Base-by-base conservation (phyloP, 2,113 vertebrate genomes). In the Gadus macrocephalus region DNA sequence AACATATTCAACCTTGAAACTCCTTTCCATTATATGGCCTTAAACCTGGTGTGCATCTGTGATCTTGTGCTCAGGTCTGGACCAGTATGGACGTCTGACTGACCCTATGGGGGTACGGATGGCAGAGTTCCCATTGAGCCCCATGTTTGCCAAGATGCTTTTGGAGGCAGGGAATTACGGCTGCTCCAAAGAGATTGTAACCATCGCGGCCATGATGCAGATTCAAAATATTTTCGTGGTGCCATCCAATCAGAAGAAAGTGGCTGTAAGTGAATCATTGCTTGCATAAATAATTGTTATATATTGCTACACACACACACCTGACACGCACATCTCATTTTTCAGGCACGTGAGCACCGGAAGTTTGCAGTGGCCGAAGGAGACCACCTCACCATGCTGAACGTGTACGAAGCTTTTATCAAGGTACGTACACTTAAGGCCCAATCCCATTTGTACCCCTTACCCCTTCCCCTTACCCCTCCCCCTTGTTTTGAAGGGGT, bases 121-220 rank as follows among this genome's bases (percentile, higher is more conserved):
- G 92, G 97, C 97, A 0, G 97, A 99, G 85, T 99, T 99, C 69
- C 97, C 97, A 69, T 91, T 99, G 87, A 96, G 94, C 81, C 97
- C 97, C 11, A 99, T 99, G 97, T 99, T 98, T 86, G 96, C 97
- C 64, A 99, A 98, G 90, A 99, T 99, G 96, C 92, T 99, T 56
- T 91, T 99, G n/a, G 97, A 98, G 79, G 99, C 97, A 8, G 97
- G 97, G 72, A 98, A 95, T 85, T 98, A 96, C 65, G 95, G 96
- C 82, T 99, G 97, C 87, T 99, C 97, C 76, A 95, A 97, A 81
- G 97, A 99, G 90, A 94, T 99, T 25, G 86, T 97, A 72, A 97
- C 94, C 82, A 98, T 99, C 53, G 97, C 96, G 4, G 95, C 97
- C 67, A 99, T 98, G 97, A 99, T 98, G 96, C 97, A 99, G 85